Base-by-base conservation (phyloP, 2,113 vertebrate genomes). In the Columba janthina region DNA sequence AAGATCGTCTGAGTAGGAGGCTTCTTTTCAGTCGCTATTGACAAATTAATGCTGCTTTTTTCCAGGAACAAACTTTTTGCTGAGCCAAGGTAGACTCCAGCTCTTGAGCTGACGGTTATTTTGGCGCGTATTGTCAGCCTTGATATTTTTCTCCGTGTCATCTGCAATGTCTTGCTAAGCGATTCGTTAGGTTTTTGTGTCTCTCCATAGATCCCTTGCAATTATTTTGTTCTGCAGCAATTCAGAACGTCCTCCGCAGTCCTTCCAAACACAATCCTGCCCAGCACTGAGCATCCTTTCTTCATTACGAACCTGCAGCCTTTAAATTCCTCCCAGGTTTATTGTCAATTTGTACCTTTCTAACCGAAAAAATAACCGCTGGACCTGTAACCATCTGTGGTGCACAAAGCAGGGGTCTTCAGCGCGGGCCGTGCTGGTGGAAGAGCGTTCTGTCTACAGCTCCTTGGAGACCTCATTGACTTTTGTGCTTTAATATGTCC, bases 121-220 rank as follows among this genome's bases (percentile, higher is more conserved):
- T 81, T 90, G 90, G 79, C 70, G 2, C 1, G 2, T 24, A 12
- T 57, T 15, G n/a, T 25, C 69, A 60, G 58, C 42, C 69, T 38
- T 64, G 1, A 1, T 16, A 10, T 32, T 65, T 42, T 82, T 53
- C 73, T 66, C 74, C 1, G 17, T 9, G 38, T 24, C 83, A 56
- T 58, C 56, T 58, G 25, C 64, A 56, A 10, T 26, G 2, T 32
- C 88, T 62, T 32, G 57, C 80, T 28, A 2, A 82, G 75, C 40
- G 6, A 12, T 44, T 53, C 17, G 17, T 57, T 62, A 15, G 61
- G 40, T 3, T 28, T 34, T 53, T 53, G 34, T 56, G 40, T 15
- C 6, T 29, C 57, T 78, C 46, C 12, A 0, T 0, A 9, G 17
- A n/a, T 3, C 71, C 57, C 48, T 3, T 31, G 29, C 12, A 32